Evolutionary conservation across 2,797 vertebrate genomes (phyloP), one percentile per base, ranked within the genome.

Genomic region (Serranus cabrilla): DNA sequence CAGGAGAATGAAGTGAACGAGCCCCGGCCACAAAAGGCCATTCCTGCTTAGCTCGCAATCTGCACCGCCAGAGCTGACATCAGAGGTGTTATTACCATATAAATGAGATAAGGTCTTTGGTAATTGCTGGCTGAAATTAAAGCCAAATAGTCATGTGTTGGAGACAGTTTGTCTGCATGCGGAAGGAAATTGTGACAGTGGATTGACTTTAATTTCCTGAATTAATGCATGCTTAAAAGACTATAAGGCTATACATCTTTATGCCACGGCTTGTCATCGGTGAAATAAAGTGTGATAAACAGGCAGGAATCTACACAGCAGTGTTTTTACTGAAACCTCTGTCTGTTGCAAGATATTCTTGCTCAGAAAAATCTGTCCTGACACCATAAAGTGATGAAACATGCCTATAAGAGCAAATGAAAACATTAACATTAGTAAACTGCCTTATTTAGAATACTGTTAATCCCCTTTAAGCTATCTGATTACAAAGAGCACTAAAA

Each of bases 81-180:
- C 83, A 90, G 76, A 85, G 81, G 77, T 83, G 91, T 83, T 89
- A 95, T 95, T 95, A 94, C 87, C 95, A 95, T 95, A 94, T 92
- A 95, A 96, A 96, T 93, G 91, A 95, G 92, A 94, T 92, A 83
- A 92, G 83, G 82, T 81, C 89, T 92, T 63, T 69, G 81, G 87
- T 94, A 94, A 96, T 93, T 95, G 90, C 82, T 45, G 82, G 39
- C 82, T 87, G 92, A 89, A 93, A 94, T 92, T 85, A 90, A 93
- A 93, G 84, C 69, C 83, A 83, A 90, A 73, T 51, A 63, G 83
- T 81, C 54, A 57, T 78, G 80, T 66, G 16, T 78, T 80, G 84
- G 62, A 90, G 80, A 88, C 88, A 85, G 67, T 86, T 85, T 82
- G 84, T 68, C 78, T 79, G 75, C 65, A 76, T 23, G 61, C 62